Conservation (phyloP, 2,113 vertebrate genomes). For the Bambusicola thoracicus region DNA sequence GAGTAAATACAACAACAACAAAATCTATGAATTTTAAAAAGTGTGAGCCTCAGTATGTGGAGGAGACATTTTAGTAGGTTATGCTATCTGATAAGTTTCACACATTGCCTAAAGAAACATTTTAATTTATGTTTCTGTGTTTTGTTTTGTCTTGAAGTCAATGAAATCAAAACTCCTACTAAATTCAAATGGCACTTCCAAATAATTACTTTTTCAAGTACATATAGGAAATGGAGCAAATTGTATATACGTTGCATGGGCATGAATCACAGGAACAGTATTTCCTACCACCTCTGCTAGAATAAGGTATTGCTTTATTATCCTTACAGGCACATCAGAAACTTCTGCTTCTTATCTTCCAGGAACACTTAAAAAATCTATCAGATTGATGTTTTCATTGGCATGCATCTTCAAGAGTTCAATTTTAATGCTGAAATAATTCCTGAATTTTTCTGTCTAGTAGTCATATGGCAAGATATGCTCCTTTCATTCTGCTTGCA, state of each 20-base stretch:
- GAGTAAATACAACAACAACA: not conserved
- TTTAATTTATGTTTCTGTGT: not conserved
- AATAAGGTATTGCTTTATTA: not conserved
- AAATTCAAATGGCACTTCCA: not conserved
- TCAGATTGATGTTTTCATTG: conserved; percentile 6
- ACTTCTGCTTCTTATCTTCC: conserved; percentile 36
- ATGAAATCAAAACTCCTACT: not conserved
- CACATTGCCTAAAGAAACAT: not conserved
- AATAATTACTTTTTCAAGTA: not conserved
- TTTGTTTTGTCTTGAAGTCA: not conserved
- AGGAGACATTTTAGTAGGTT: not conserved
- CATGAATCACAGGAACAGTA: not conserved
- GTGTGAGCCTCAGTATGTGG: accelerated
- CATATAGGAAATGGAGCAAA: not conserved
- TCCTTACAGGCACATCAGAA: not conserved
- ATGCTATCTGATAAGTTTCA: not conserved
- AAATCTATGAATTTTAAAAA: not conserved
- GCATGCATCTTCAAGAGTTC: conserved; percentile 8
- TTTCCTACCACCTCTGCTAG: not conserved
- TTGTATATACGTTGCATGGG: not conserved
- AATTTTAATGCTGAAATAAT: not conserved
- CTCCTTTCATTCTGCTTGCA: not conserved
- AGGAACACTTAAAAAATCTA: not conserved
- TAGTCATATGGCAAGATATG: not conserved
- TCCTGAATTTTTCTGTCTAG: not conserved